Conservation (phyloP, 2,113 vertebrate species). For the Nanorana parkeri region DNA sequence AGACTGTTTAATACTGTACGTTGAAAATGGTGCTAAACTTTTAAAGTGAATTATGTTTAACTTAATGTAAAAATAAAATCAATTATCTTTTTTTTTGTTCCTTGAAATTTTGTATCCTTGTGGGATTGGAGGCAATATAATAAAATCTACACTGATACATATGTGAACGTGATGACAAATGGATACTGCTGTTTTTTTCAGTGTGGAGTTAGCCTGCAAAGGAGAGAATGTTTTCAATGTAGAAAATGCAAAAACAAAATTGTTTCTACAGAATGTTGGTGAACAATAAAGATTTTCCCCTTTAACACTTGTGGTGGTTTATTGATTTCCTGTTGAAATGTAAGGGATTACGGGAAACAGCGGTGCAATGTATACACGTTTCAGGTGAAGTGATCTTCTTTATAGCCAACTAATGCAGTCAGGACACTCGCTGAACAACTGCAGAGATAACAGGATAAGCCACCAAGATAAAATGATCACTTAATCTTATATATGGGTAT, state of each 20-base stretch:
- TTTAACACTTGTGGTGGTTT: slow-evolving; percentile 64
- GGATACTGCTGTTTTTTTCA: slow-evolving; percentile 70
- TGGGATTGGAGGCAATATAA: background rate
- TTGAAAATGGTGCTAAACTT: slow-evolving; percentile 59
- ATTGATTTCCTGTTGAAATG: background rate
- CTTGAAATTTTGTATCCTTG: background rate
- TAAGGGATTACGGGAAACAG: too few species aligned
- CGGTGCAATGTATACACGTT: too few species aligned
- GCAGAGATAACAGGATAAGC: too few species aligned
- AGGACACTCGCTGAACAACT: too few species aligned
- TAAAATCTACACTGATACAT: background rate
- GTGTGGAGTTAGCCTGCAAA: slow-evolving; percentile 64
- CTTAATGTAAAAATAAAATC: slow-evolving; percentile 63
- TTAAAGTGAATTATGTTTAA: slow-evolving; percentile 65
- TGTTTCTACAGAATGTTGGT: slow-evolving; percentile 67
- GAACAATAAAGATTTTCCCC: slow-evolving; percentile 66
- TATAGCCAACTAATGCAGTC: too few species aligned
- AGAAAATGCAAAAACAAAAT: slow-evolving; percentile 68
- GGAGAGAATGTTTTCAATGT: slow-evolving; percentile 69
- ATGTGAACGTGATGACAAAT: slow-evolving; percentile 60
- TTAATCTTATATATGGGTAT: too few species aligned
- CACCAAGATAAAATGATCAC: too few species aligned
- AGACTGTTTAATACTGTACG: slow-evolving; percentile 62
- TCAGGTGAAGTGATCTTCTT: too few species aligned
- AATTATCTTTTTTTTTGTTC: slow-evolving; percentile 54